Percentiles rank a stretch among this genome's conserved stretches.
Conservation (phyloP, 2,113 vertebrate genomes). For the Anser brachyrhynchus region DNA sequence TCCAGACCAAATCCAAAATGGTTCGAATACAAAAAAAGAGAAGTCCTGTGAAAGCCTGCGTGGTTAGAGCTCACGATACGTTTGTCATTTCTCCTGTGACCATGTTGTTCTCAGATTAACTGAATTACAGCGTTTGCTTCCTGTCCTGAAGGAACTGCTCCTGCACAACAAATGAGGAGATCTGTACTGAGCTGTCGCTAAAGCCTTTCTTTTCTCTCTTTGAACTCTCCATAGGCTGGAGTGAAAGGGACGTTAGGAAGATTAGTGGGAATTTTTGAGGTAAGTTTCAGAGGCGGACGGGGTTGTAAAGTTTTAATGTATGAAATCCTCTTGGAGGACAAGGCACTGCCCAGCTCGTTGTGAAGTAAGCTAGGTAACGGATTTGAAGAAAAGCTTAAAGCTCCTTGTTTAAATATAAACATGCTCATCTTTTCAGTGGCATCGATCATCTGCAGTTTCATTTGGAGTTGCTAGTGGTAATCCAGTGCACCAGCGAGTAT, state of each 20-base stretch:
- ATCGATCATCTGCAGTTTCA: neutral
- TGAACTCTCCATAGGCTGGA: slow-evolving; percentile 84
- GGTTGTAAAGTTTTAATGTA: neutral
- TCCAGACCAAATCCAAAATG: neutral
- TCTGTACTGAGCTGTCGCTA: neutral
- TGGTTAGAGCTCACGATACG: rapidly evolving
- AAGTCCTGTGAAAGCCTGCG: neutral
- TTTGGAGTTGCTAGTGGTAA: neutral
- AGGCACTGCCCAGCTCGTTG: neutral
- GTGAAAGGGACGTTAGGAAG: slow-evolving; percentile 98
- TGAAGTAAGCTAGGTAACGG: neutral
- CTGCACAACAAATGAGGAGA: neutral
- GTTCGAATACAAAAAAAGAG: neutral
- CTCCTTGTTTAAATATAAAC: rapidly evolving
- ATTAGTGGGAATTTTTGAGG: slow-evolving; percentile 97
- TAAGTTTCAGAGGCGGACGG: slow-evolving; percentile 67
- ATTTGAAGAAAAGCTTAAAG: neutral
- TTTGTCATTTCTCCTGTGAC: neutral
- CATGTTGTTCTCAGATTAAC: neutral
- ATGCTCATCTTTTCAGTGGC: neutral
- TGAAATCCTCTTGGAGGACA: neutral
- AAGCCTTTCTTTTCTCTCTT: neutral
- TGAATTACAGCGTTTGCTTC: neutral
- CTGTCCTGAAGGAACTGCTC: neutral
- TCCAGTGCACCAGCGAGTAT: neutral